A percentile compares a stretch with the other conserved stretches of the same genome.
Conservation (phyloP, 2,888 invertebrate genomes). For the Heliothis peltigera region DNA sequence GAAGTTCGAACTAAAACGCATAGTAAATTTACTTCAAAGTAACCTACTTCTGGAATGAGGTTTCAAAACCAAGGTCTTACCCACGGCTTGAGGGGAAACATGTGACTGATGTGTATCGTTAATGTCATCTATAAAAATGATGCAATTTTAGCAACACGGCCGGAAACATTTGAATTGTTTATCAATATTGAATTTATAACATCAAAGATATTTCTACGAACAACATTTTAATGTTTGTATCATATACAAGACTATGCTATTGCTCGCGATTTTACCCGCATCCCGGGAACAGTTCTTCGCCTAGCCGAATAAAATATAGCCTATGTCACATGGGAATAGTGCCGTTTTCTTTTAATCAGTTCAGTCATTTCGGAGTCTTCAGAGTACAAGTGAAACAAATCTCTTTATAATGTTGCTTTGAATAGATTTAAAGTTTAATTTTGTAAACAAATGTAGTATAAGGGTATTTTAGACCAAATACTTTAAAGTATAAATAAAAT, state of each 20-base stretch:
- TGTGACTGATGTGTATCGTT: constrained; percentile 64
- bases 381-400: no score
- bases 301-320: no score
- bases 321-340: no score
- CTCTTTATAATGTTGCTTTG: no score
- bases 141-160: constrained; percentile 49
- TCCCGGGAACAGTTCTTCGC: no score
- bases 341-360: no score
- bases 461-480: no score
- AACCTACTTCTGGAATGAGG: constrained; percentile 76
- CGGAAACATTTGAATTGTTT: constrained; percentile 62
- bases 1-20: constrained; percentile 62
- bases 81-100: constrained; percentile 62
- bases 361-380: no score
- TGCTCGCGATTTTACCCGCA: no score
- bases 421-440: no score
- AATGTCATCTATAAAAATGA: constrained; percentile 70
- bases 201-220: constrained; percentile 26
- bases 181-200: constrained; percentile 55
- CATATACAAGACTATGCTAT: no score
- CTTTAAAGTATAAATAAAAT: not conserved
- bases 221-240: constrained; percentile 8
- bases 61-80: constrained; percentile 74
- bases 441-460: no score
- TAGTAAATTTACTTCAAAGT: constrained; percentile 80